phyloP scores from a whole-genome alignment of 1,140 invertebrate genomes.

The Anastrepha ludens region DNA sequence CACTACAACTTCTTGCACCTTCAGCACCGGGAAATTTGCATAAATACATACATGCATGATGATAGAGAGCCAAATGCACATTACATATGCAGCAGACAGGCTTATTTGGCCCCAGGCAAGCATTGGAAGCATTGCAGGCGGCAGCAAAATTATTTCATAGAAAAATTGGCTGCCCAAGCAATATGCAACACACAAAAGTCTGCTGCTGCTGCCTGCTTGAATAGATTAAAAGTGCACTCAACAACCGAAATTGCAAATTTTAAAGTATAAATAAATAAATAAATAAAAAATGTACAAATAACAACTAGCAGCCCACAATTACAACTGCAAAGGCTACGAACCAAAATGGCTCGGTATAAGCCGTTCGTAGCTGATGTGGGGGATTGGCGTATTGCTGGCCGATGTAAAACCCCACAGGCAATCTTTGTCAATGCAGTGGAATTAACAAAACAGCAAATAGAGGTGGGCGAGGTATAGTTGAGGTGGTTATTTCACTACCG shows the following conservation, averaged over 20 bases:
- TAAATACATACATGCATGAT: not conserved
- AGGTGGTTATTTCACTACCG: not conserved
- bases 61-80: not conserved
- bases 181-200: conserved; percentile 23
- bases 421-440: conserved; percentile 12
- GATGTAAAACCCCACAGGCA: not conserved
- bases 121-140: not conserved
- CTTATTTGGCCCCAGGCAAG: conserved; percentile 6
- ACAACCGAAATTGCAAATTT: conserved; percentile 36
- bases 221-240: conserved; percentile 45
- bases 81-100: conserved; percentile 44
- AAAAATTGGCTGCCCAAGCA: conserved; percentile 25
- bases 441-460: not conserved
- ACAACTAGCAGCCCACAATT: conserved; percentile 7
- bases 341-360: not conserved
- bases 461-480: not conserved
- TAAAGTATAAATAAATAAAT: conserved; percentile 14
- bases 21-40: conserved; percentile 6
- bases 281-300: conserved; percentile 5
- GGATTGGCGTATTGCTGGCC: not conserved
- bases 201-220: not conserved
- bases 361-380: not conserved
- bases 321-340: not conserved
- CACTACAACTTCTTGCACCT: not conserved
- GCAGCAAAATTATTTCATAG: not conserved